Conservation (phyloP, 2,797 vertebrate species). For the Parambassis ranga region DNA sequence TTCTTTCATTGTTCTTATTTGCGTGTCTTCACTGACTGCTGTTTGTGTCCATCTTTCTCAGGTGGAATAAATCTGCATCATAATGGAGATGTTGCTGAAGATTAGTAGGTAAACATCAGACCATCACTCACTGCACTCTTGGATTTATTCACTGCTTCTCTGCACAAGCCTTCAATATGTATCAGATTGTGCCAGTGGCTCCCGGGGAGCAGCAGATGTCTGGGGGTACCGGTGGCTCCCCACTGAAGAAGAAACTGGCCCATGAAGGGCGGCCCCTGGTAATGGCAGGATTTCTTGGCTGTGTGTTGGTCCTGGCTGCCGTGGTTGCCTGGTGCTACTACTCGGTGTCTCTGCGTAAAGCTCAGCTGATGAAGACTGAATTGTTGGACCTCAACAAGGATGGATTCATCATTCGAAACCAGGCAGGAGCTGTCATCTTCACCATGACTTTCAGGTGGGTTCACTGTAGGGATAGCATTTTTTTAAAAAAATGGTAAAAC, state of each 20-base stretch:
- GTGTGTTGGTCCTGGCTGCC: slow-evolving; percentile 82
- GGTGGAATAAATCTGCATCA: slow-evolving; percentile 18
- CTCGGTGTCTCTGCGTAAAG: slow-evolving; percentile 86
- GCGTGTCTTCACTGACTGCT: neutral
- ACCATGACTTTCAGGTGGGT: slow-evolving; percentile 85
- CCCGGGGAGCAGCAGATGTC: slow-evolving; percentile 65
- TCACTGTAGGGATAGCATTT: neutral
- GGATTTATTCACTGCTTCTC: too few species aligned
- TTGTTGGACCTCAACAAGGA: slow-evolving; percentile 86
- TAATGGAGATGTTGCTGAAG: slow-evolving; percentile 33
- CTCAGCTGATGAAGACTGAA: slow-evolving; percentile 84
- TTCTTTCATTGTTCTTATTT: neutral
- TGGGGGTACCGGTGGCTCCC: slow-evolving; percentile 59
- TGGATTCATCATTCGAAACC: slow-evolving; percentile 90
- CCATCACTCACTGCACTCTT: neutral
- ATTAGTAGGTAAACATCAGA: slow-evolving; percentile 28
- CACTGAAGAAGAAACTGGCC: slow-evolving; percentile 73
- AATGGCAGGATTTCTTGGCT: slow-evolving; percentile 79
- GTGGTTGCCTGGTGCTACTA: slow-evolving; percentile 94
- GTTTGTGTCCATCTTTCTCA: slow-evolving; percentile 4
- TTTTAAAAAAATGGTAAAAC: too few species aligned
- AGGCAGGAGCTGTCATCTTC: slow-evolving; percentile 83
- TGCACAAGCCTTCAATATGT: slow-evolving; percentile 63
- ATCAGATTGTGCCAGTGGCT: slow-evolving; percentile 78
- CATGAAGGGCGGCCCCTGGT: slow-evolving; percentile 82